phyloP scores from a whole-genome alignment of 2,888 invertebrate species.

The Lasioglossum zephyrum region DNA sequence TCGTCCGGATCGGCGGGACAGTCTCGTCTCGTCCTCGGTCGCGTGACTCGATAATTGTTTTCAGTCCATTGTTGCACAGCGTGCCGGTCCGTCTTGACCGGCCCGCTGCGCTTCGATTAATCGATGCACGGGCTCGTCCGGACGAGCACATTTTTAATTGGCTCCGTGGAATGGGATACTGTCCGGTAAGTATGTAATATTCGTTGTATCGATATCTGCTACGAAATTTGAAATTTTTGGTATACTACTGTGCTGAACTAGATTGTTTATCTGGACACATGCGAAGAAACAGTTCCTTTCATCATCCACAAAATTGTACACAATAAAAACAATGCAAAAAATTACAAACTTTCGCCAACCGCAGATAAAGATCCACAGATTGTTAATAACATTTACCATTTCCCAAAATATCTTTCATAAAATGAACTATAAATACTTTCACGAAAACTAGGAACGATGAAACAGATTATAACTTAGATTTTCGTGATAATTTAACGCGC shows the following conservation, averaged over 20 bases:
- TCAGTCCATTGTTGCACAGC: conserved; percentile 25
- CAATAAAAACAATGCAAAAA: no score
- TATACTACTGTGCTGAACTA: no score
- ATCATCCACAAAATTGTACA: no score
- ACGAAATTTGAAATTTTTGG: no score
- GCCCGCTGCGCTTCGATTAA: conserved; percentile 32
- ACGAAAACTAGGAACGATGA: no score
- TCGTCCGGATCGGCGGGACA: conserved; percentile 21
- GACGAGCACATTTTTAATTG: not conserved
- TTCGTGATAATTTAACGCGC: not conserved
- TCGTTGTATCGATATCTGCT: not conserved
- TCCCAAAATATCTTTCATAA: no score
- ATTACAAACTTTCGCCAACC: no score
- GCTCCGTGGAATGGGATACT: not conserved
- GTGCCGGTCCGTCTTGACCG: conserved; percentile 7
- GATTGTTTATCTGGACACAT: no score
- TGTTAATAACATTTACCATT: no score
- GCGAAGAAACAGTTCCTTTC: no score
- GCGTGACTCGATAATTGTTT: conserved; percentile 55
- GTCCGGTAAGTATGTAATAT: not conserved
- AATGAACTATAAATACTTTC: no score
- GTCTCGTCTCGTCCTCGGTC: conserved; percentile 16
- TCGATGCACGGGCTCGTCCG: not conserved
- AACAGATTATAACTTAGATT: not conserved
- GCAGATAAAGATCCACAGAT: no score